phyloP scores from a whole-genome alignment of 1,140 invertebrate species.

The Sinella curviseta region DNA sequence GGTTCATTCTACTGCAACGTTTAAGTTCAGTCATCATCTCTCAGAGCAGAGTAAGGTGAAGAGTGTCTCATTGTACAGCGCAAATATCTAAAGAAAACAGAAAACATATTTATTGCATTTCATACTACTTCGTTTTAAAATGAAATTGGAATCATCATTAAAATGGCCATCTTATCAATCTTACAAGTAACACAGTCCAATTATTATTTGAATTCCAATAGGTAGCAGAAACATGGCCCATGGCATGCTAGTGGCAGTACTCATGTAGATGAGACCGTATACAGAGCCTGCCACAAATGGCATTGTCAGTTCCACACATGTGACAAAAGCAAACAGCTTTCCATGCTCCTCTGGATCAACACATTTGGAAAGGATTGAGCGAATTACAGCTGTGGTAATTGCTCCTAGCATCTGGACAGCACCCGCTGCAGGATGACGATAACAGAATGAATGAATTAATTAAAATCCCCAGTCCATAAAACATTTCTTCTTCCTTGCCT shows the following conservation, averaged over 20 bases:
- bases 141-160: too few species aligned
- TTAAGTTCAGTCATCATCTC: background rate
- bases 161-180: too few species aligned
- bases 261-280: conserved; percentile 36
- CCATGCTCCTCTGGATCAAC: conserved; percentile 42
- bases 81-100: background rate
- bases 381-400: conserved; percentile 32
- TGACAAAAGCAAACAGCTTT: conserved; percentile 42
- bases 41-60: background rate
- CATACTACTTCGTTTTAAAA: too few species aligned
- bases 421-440: background rate
- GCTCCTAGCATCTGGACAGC: conserved; percentile 43
- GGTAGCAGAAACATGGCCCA: conserved; percentile 33
- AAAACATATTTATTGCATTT: too few species aligned
- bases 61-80: background rate
- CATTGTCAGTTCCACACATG: conserved; percentile 39
- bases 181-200: background rate
- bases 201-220: background rate
- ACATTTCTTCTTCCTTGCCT: background rate
- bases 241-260: conserved; percentile 26
- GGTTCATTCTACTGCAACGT: background rate
- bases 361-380: conserved; percentile 46
- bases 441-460: background rate
- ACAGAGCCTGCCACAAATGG: conserved; percentile 39
- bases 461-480: background rate